phyloP scores from a whole-genome alignment of 1,140 invertebrate species.

The Apis dorsata region DNA sequence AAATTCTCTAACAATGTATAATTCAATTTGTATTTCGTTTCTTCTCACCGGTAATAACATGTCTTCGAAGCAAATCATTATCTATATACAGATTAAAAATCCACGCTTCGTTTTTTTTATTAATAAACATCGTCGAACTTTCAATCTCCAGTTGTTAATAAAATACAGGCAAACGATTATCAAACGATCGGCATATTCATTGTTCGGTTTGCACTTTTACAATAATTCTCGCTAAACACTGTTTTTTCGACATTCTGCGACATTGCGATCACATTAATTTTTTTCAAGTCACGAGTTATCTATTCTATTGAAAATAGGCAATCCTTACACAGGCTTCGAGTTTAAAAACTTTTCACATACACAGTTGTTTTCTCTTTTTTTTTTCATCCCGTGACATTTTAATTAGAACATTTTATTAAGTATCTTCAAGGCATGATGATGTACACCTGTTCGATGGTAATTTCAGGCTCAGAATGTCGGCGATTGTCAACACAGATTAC shows the following conservation, averaged over 20 bases:
- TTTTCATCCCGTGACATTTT: neutral
- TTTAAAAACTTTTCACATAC: neutral
- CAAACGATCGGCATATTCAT: neutral
- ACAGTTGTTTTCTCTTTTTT: too few relatives aligned
- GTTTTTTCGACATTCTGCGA: neutral
- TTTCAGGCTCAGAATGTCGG: constrained; percentile 70
- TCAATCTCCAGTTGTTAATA: constrained; percentile 12
- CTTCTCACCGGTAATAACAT: neutral
- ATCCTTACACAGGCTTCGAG: neutral
- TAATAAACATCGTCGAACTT: neutral
- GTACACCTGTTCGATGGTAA: constrained; percentile 47
- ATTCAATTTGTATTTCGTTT: neutral
- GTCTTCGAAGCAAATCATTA: constrained; percentile 15
- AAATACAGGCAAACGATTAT: constrained; percentile 35
- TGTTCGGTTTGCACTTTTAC: constrained; percentile 20
- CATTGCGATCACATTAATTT: neutral
- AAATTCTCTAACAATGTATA: constrained; percentile 18
- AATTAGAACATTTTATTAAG: constrained; percentile 23
- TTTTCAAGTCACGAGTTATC: neutral
- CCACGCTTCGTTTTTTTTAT: constrained; percentile 28
- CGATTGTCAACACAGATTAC: constrained; percentile 76
- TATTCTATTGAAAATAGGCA: neutral
- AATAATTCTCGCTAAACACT: constrained; percentile 7
- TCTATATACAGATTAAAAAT: constrained; percentile 38
- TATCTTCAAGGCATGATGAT: constrained; percentile 34